Percentiles rank a stretch among this genome's conserved stretches.
Evolutionary conservation across 2,888 invertebrate genomes (phyloP).

Genomic region (Amphimallon solstitiale): DNA sequence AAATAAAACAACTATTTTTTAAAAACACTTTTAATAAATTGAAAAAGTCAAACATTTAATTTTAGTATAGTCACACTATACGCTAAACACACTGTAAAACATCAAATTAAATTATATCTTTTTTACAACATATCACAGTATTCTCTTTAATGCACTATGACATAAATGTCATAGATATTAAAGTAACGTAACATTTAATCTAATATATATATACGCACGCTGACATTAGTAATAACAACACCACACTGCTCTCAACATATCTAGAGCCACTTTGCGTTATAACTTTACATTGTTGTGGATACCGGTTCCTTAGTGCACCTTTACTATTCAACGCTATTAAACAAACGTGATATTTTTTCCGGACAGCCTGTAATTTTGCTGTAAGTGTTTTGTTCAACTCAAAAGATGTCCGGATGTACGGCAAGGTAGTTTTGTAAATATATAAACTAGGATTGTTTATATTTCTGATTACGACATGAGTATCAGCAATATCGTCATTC

Average conservation of each 20-base stretch:
- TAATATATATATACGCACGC: neutral
- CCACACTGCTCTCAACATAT: slow-evolving; percentile 6
- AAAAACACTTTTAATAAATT: too few species aligned
- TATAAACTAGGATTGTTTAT: slow-evolving; percentile 64
- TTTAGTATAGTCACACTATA: too few species aligned
- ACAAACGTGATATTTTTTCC: slow-evolving; percentile 72
- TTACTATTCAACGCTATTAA: slow-evolving; percentile 77
- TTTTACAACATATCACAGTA: slow-evolving; percentile 1
- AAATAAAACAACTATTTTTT: too few species aligned
- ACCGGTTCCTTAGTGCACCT: slow-evolving; percentile 73
- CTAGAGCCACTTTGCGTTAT: slow-evolving; percentile 45
- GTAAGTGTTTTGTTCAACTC: slow-evolving; percentile 63
- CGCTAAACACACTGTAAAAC: too few species aligned
- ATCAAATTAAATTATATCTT: too few species aligned
- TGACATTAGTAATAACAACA: neutral
- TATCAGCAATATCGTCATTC: slow-evolving; percentile 80
- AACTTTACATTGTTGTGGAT: slow-evolving; percentile 74
- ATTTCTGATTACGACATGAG: slow-evolving; percentile 75
- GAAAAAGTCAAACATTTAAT: too few species aligned
- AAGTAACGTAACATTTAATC: neutral
- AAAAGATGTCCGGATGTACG: slow-evolving; percentile 74
- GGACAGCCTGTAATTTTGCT: slow-evolving; percentile 52
- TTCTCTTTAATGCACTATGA: neutral
- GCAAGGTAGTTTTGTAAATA: slow-evolving; percentile 69
- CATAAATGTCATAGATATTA: neutral